phyloP scores from a whole-genome alignment of 1,140 invertebrate genomes.

The Manduca sexta region DNA sequence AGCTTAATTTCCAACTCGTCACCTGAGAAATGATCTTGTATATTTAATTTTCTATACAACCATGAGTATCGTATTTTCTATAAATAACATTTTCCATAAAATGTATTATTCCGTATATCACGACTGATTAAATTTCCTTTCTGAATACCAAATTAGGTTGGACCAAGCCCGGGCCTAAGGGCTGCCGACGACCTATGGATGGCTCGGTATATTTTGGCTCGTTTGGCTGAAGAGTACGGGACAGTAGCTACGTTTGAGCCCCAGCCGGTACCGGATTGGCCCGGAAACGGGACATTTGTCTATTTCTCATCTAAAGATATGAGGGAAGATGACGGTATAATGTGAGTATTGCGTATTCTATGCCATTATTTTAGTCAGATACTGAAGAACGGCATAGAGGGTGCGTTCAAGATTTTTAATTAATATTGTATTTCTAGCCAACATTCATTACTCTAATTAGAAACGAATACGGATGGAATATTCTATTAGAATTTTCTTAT shows the following conservation, averaged over 20 bases:
- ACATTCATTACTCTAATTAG: no score
- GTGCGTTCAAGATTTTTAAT: no score
- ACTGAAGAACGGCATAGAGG: neutral
- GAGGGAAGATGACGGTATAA: conserved; percentile 86
- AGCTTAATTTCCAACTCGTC: no score
- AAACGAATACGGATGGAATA: no score
- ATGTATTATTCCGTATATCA: no score
- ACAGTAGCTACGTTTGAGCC: conserved; percentile 90
- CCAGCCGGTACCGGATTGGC: conserved; percentile 92
- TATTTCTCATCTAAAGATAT: conserved; percentile 94
- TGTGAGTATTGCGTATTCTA: conserved; percentile 42
- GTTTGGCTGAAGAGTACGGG: conserved; percentile 94
- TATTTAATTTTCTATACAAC: no score
- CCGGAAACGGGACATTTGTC: conserved; percentile 92
- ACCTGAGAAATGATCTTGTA: no score
- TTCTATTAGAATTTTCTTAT: no score
- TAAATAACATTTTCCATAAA: no score
- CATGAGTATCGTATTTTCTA: no score
- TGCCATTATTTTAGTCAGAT: neutral
- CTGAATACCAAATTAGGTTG: conserved; percentile 70
- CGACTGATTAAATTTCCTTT: no score
- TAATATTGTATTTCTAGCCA: no score
- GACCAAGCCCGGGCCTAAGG: conserved; percentile 86
- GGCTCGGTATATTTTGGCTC: conserved; percentile 86
- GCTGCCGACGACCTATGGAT: conserved; percentile 95